These are phyloP conservation scores for Eupithecia subfuscata DNA, from an alignment of 2,888 invertebrate genomes.

Conservation along the genomic window DNA sequence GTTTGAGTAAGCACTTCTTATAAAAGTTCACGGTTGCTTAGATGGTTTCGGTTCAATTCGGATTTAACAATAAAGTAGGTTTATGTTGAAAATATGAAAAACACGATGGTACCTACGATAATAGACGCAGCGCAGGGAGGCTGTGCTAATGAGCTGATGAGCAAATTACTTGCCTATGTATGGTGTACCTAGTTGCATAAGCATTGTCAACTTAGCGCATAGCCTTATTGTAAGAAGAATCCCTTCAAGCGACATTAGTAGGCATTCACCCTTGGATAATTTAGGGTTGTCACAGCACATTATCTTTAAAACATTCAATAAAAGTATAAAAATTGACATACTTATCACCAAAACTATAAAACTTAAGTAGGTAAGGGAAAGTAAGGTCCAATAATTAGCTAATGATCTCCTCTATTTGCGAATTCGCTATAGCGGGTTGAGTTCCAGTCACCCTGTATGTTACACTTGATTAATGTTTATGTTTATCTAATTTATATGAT, in stretches of 20 bases:
- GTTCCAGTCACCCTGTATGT: too few species aligned
- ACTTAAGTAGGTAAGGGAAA: too few species aligned
- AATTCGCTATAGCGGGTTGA: too few species aligned
- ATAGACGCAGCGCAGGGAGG: background rate
- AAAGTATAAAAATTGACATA: too few species aligned
- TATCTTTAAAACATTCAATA: background rate
- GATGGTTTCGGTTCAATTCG: too few species aligned
- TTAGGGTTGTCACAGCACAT: conserved; percentile 55
- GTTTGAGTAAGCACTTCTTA: too few species aligned
- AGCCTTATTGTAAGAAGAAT: conserved; percentile 47
- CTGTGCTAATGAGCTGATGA: background rate
- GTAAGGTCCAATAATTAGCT: too few species aligned
- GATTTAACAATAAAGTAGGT: background rate
- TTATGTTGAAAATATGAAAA: background rate
- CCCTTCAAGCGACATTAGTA: conserved; percentile 54
- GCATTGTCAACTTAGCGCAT: conserved; percentile 5
- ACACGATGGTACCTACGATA: background rate
- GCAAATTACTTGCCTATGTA: background rate
- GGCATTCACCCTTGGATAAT: conserved; percentile 50
- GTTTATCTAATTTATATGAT: too few species aligned
- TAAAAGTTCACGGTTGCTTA: too few species aligned
- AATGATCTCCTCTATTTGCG: too few species aligned
- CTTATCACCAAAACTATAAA: too few species aligned
- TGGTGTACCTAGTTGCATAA: conserved; percentile 7
- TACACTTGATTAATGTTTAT: too few species aligned